Evolutionary conservation across 2,113 vertebrate species (phyloP).

Genomic region (Tachysurus fulvidraco): DNA sequence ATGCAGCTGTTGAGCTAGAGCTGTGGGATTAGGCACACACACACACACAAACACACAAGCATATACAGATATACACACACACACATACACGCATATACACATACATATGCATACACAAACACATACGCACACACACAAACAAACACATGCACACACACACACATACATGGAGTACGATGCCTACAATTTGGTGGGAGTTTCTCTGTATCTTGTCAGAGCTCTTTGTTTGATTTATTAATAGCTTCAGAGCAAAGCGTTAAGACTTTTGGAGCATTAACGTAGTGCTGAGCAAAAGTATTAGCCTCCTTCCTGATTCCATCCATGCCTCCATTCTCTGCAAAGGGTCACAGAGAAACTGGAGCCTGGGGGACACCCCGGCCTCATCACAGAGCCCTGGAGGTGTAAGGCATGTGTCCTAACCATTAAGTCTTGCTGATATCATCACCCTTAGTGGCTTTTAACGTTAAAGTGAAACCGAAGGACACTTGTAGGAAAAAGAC

Average conservation of each 20-base stretch:
- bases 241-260: neutral
- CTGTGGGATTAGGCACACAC: neutral
- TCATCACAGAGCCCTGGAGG: too few species aligned
- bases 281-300: neutral
- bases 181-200: neutral
- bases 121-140: constrained; percentile 5
- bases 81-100: neutral
- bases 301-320: neutral
- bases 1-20: constrained; percentile 57
- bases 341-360: too few species aligned
- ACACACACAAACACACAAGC: constrained; percentile 14
- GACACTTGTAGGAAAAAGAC: neutral
- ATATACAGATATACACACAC: neutral
- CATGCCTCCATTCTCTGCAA: too few species aligned
- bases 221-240: neutral
- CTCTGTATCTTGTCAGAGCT: neutral
- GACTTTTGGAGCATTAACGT: neutral
- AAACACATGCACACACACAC: constrained; percentile 13
- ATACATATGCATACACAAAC: constrained; percentile 9
- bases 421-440: neutral
- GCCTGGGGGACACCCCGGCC: too few species aligned
- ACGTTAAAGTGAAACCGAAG: neutral
- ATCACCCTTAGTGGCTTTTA: neutral
- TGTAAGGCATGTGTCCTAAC: too few species aligned
- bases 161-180: neutral